Evolutionary conservation across 2,888 invertebrate species (phyloP).

Genomic region (Dasysyrphus tricinctus): DNA sequence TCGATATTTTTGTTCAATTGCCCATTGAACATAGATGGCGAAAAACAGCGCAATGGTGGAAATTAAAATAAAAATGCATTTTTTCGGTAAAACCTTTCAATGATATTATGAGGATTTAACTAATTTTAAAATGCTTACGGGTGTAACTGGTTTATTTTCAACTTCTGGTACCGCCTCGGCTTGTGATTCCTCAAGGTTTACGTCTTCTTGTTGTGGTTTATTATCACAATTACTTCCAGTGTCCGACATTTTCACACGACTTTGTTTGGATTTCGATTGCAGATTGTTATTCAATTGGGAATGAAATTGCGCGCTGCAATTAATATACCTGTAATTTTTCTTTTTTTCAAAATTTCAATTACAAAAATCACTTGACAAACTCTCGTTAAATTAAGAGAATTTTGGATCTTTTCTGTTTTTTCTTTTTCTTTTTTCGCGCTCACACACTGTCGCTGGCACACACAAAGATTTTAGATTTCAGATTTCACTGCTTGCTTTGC

Average conservation of each 20-base stretch:
- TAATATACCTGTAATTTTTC: neutral
- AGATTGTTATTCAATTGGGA: conserved; percentile 35
- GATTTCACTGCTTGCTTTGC: conserved; percentile 44
- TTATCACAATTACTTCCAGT: conserved; percentile 72
- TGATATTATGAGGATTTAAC: neutral
- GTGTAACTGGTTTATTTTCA: conserved; percentile 74
- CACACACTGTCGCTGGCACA: conserved; percentile 68
- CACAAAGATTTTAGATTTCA: conserved; percentile 51
- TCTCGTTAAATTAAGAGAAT: conserved; percentile 18
- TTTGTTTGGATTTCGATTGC: conserved; percentile 64
- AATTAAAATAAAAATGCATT: conserved; percentile 31
- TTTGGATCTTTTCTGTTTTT: conserved; percentile 27
- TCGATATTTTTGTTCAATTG: conserved; percentile 34
- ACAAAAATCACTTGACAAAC: conserved; percentile 36
- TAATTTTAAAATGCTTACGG: conserved; percentile 63
- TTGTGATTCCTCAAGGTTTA: conserved; percentile 58
- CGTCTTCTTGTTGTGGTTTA: conserved; percentile 72
- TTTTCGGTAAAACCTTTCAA: neutral
- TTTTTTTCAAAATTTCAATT: conserved; percentile 33
- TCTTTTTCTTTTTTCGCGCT: conserved; percentile 63
- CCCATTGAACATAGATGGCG: conserved; percentile 29
- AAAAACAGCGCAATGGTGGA: conserved; percentile 67
- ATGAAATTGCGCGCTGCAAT: conserved; percentile 46
- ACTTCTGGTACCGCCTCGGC: conserved; percentile 48
- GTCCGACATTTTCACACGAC: conserved; percentile 73